Base-by-base conservation (phyloP, 2,888 invertebrate species). In the Diarsia dahlii region DNA sequence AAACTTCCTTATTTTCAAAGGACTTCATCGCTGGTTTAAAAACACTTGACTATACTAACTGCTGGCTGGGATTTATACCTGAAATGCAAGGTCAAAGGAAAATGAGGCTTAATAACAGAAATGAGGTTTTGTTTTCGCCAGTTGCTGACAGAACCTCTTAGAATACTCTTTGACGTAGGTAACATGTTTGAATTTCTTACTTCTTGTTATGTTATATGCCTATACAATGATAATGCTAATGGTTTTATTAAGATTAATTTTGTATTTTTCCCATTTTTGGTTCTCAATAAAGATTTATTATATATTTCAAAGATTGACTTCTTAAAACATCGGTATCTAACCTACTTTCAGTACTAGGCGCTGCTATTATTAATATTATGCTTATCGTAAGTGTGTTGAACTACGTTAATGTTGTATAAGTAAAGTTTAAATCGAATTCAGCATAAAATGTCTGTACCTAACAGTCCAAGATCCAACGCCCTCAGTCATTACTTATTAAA, bases 1-100 rank as follows among this genome's bases (percentile, higher is more conserved):
- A 46, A 64, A 28, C 18, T 62, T 62, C 45, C 15, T 60, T 66
- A 62, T 39, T 74, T 80, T 56, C 45, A 34, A 63, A 50, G 23
- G n/a, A 39, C 20, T n/a, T 8, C 6, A 15, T 45, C 2, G 20
- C 18, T 52, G 28, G 23, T 18, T 48, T 18, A 5, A 54, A 20
- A 65, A 9, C 8, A 46, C 12, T 20, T 70, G 13, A 9, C 28
- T 50, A 6, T 56, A 13, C 4, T 54, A 10, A 18, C 12, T 5
- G 9, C 34, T 46, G 58, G 15, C 15, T 46, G 8, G 15, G n/a
- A 23, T 23, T 9, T 28, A 23, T 20, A 46, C 9, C 20, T 13
- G 15, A 52, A 39, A 52, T 45, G 15, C 10, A 3, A 28, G 20
- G 39, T 52, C 58, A 58, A 58, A 52, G 23, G 15, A 58, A 28